Percentiles rank a stretch among this genome's conserved stretches.
Evolutionary conservation across 2,797 vertebrate species (phyloP).

Genomic region (Halcyon leucocephala): DNA sequence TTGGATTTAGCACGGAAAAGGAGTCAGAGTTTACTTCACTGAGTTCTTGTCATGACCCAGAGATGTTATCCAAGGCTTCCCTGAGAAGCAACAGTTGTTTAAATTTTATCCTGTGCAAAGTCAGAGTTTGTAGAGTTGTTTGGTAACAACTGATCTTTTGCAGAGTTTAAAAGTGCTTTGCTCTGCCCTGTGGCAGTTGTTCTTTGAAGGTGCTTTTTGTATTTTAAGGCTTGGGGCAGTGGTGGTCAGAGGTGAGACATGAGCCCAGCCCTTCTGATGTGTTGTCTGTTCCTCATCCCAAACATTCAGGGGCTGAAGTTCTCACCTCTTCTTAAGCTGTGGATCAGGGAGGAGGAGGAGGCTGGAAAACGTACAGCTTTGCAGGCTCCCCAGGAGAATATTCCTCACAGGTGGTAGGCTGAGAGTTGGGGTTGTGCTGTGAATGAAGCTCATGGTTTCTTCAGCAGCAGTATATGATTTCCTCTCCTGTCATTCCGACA

Average conservation of each 20-base stretch:
- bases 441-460: not conserved
- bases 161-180: not conserved
- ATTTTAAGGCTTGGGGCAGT: not conserved
- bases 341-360: not conserved
- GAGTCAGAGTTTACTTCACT: not conserved
- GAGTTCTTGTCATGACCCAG: not conserved
- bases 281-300: not conserved
- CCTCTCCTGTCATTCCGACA: not conserved
- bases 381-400: not conserved
- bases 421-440: not conserved
- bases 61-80: not conserved
- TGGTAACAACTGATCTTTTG: not conserved
- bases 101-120: not conserved
- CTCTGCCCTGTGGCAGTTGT: fast-evolving
- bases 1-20: not conserved
- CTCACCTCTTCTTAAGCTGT: not conserved
- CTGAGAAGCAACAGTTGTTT: not conserved
- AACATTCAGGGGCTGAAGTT: not conserved
- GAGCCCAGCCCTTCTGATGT: not conserved
- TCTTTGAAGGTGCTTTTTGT: not conserved
- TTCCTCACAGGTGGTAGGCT: not conserved
- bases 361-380: not conserved
- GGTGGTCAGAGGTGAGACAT: not conserved
- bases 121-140: not conserved
- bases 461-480: not conserved